Evolutionary conservation across 92 coral and sea anemone genomes (phyloP), one percentile per base, ranked within the genome.

Genomic region (Phenganax stokvisi): DNA sequence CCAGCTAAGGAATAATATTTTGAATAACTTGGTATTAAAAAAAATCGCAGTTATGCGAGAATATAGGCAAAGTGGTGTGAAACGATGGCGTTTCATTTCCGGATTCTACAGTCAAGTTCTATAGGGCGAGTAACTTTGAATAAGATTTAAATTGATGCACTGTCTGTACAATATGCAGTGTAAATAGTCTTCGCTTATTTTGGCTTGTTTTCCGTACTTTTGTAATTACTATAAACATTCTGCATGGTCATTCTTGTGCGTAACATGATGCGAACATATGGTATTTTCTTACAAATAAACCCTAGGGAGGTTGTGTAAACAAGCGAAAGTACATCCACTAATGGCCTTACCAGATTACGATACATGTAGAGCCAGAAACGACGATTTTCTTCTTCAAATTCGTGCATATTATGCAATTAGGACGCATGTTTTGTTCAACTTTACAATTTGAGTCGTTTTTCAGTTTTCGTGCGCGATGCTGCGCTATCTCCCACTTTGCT

Each of bases 301-400:
- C 44, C 58, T 29, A 9, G 60, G 77, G 77, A 73, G 77, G 77
- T 73, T 73, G 54, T 20, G 54, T 73, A 73, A 73, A 73, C 77
- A 73, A 53, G n/a, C 16, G 44, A 54, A 30, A 30, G 53, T 53
- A 52, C 59, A 58, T 52, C 59, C 3, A 20, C 62, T 73, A 73
- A 73, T 73, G 77, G 54, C 51, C 77, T 73, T 73, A 73, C 54
- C 77, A 73, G 77, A 56, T 56, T 53, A 73, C 10, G 30, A 47
- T 37, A 6, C 54, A 54, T 28, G n/a, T 13, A 53, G 77, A 51
- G 77, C 77, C 12, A 73, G 59, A 73, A 73, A 53, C 56, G n/a
- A 52, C 28, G 77, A 51, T 53, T 54, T 53, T 29, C 3, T 20
- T 8, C 54, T 53, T 54, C 37, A 73, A 73, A 73, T 51, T n/a